These are phyloP conservation scores for Pluvianellus socialis DNA, from an alignment of 2,113 vertebrate species.

Conservation along the genomic window DNA sequence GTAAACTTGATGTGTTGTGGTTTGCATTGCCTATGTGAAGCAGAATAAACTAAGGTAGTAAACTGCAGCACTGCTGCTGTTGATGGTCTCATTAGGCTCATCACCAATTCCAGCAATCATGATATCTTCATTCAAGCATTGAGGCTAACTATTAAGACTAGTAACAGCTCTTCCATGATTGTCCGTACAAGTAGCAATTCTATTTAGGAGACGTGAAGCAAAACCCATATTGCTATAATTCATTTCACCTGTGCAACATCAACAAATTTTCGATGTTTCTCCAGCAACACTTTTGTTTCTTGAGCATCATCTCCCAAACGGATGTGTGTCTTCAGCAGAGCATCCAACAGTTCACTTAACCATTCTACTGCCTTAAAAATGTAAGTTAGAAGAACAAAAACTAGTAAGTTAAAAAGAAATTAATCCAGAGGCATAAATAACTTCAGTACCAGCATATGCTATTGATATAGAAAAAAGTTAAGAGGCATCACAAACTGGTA, in stretches of 20 bases:
- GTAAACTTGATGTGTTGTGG: neutral
- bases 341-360: constrained; percentile 93
- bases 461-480: neutral
- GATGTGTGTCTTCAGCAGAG: constrained; percentile 93
- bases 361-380: constrained; percentile 90
- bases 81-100: neutral
- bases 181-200: neutral
- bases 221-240: neutral
- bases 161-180: neutral
- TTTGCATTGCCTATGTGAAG: neutral
- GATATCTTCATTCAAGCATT: neutral
- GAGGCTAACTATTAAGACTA: neutral
- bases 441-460: neutral
- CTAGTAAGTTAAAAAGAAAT: neutral
- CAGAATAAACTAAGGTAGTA: neutral
- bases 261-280: constrained; percentile 98
- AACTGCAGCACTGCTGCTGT: neutral
- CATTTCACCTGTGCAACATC: constrained; percentile 93
- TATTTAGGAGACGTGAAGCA: neutral
- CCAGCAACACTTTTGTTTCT: constrained; percentile 93
- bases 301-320: constrained; percentile 91
- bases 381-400: neutral
- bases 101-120: neutral
- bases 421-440: neutral
- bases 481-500: neutral